phyloP scores from a whole-genome alignment of 1,140 invertebrate genomes.

The Scaptomyza hsui region DNA sequence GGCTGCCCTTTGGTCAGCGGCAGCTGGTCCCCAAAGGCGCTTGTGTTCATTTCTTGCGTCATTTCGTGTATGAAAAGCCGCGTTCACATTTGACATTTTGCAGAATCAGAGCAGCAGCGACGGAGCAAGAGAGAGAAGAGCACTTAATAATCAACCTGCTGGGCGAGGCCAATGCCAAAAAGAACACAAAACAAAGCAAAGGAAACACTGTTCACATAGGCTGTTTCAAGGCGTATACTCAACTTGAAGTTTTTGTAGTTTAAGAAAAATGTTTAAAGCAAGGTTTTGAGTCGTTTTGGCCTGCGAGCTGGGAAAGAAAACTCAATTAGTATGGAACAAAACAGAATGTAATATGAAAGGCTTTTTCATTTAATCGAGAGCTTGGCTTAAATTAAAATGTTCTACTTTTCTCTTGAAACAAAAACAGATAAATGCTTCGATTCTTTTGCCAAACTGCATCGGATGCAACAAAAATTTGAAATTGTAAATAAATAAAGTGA shows the following conservation, averaged over 20 bases:
- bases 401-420: too few relatives aligned
- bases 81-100: slow-evolving; percentile 76
- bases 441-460: slow-evolving; percentile 16
- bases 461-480: slow-evolving; percentile 29
- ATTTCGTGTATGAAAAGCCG: slow-evolving; percentile 67
- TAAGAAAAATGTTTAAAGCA: not conserved
- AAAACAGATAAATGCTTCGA: not conserved
- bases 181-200: slow-evolving; percentile 1
- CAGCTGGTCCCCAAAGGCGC: slow-evolving; percentile 32
- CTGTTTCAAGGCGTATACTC: slow-evolving; percentile 41
- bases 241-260: slow-evolving; percentile 1
- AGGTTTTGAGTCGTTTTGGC: too few relatives aligned
- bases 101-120: slow-evolving; percentile 47
- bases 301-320: too few relatives aligned
- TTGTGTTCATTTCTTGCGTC: slow-evolving; percentile 72
- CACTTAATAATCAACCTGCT: slow-evolving; percentile 51
- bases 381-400: too few relatives aligned
- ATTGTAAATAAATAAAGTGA: slow-evolving; percentile 17
- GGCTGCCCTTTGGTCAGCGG: slow-evolving; percentile 56
- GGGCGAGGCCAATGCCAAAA: slow-evolving; percentile 1
- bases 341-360: too few relatives aligned
- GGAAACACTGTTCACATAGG: not conserved
- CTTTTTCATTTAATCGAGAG: too few relatives aligned
- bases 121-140: not conserved
- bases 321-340: too few relatives aligned